These are phyloP conservation scores for Siniperca chuatsi DNA, from an alignment of 2,113 vertebrate species.

Conservation along the genomic window DNA sequence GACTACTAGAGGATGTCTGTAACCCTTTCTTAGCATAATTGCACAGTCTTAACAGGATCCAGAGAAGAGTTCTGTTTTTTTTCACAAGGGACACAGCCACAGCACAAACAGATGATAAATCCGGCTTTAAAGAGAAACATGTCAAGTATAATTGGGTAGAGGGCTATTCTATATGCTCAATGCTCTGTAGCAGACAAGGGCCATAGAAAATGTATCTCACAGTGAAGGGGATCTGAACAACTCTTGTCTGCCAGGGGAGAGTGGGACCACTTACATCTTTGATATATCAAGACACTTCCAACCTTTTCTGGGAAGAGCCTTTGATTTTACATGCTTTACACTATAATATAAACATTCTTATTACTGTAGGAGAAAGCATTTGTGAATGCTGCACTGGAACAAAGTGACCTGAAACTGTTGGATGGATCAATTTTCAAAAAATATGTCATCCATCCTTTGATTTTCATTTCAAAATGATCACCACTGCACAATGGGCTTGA, in stretches of 20 bases:
- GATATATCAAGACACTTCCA: neutral
- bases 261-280: neutral
- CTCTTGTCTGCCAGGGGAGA: neutral
- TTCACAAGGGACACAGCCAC: neutral
- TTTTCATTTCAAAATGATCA: neutral
- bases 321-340: neutral
- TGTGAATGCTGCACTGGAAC: neutral
- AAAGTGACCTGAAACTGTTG: neutral
- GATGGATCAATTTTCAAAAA: conserved; percentile 3
- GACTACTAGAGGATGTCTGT: neutral
- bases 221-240: neutral
- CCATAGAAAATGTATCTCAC: too few relatives aligned
- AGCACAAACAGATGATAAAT: neutral
- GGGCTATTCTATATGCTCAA: neutral
- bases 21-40: neutral
- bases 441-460: neutral
- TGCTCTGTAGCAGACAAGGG: neutral
- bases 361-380: neutral
- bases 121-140: neutral
- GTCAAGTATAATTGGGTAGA: conserved; percentile 1
- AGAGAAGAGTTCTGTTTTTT: neutral
- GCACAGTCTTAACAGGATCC: neutral
- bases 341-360: neutral
- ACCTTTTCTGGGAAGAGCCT: neutral
- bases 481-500: neutral